These are phyloP conservation scores for Dromococcyx pavoninus DNA, from an alignment of 2,797 vertebrate genomes.

Conservation along the genomic window DNA sequence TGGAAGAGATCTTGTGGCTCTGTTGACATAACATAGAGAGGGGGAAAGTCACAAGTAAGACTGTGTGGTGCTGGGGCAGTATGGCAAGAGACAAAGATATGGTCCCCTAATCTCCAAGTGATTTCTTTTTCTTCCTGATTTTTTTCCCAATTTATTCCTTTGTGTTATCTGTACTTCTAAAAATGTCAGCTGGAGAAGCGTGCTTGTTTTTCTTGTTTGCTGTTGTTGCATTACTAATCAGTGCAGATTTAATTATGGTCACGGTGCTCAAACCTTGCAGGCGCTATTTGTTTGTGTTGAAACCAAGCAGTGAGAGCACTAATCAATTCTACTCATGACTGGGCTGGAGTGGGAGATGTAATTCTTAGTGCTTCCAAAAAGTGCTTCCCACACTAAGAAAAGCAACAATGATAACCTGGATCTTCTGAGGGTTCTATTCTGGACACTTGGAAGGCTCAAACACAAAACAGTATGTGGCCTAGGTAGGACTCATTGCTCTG, in stretches of 20 bases:
- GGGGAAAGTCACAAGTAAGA: background rate
- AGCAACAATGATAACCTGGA: background rate
- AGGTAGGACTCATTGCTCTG: background rate
- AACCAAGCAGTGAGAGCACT: background rate
- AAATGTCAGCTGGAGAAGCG: background rate
- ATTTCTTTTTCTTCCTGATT: background rate
- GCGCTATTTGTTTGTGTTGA: slow-evolving; percentile 33
- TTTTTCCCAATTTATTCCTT: background rate
- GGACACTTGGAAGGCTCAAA: background rate
- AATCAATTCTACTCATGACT: background rate
- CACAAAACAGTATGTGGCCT: background rate
- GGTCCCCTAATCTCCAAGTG: background rate
- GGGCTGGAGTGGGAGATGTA: background rate
- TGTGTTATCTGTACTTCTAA: background rate
- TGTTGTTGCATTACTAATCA: slow-evolving; percentile 22
- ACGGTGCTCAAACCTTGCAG: background rate
- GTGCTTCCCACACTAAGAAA: background rate
- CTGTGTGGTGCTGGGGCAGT: background rate
- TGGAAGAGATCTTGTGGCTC: background rate
- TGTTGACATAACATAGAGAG: background rate
- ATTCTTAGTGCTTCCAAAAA: background rate
- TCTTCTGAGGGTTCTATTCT: background rate
- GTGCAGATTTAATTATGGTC: slow-evolving; percentile 51
- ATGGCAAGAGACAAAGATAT: background rate
- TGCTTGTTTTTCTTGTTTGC: background rate